phyloP scores from a whole-genome alignment of 2,888 invertebrate genomes.

The Pollenia labialis region DNA sequence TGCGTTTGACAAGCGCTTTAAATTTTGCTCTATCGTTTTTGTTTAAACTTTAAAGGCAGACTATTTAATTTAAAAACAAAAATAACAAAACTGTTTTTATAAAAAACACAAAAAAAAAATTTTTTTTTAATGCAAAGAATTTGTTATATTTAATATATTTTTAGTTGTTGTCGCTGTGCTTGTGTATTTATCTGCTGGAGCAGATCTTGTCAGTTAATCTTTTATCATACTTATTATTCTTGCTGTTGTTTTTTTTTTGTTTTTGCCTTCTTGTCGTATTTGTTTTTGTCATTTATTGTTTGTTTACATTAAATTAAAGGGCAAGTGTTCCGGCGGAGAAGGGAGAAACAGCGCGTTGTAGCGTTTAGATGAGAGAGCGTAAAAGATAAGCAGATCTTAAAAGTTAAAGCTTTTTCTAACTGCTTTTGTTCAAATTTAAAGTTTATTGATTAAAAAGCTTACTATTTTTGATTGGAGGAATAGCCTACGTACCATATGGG shows the following conservation, averaged over 20 bases:
- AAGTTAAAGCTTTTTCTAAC: conserved; percentile 42
- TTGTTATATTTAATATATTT: background rate
- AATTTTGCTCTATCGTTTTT: conserved; percentile 48
- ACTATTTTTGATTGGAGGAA: background rate
- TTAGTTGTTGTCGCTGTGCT: conserved; percentile 14
- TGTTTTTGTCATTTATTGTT: conserved; percentile 55
- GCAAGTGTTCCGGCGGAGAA: background rate
- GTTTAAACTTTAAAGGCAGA: conserved; percentile 60
- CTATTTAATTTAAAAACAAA: conserved; percentile 45
- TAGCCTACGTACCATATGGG: too few relatives aligned
- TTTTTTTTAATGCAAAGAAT: background rate
- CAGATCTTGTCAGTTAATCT: conserved; percentile 46
- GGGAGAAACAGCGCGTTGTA: background rate
- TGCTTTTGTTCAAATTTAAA: conserved; percentile 36
- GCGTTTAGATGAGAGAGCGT: conserved; percentile 6
- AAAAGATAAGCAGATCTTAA: background rate
- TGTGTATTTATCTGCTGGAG: conserved; percentile 17
- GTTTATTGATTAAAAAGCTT: conserved; percentile 38
- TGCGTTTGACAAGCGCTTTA: conserved; percentile 26
- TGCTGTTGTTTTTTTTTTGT: background rate
- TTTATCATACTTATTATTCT: conserved; percentile 20
- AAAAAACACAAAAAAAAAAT: conserved; percentile 16
- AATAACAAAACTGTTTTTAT: background rate
- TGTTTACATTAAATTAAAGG: conserved; percentile 57
- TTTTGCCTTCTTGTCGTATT: conserved; percentile 21